Evolutionary conservation across 2,113 vertebrate genomes (phyloP).

Genomic region (Salminus brasiliensis): DNA sequence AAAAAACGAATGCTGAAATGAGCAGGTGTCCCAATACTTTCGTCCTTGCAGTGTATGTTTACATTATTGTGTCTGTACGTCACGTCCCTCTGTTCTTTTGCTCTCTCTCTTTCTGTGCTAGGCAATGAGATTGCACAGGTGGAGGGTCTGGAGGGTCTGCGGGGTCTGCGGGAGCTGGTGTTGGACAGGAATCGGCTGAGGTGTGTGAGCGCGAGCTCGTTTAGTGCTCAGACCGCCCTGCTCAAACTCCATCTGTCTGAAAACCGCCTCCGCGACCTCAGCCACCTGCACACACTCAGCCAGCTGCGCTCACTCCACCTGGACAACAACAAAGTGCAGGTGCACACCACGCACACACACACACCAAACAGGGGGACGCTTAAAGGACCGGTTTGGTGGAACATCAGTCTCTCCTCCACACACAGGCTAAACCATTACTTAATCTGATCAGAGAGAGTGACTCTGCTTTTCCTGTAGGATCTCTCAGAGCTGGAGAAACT

Average conservation of each 20-base stretch:
- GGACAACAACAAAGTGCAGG: constrained; percentile 86
- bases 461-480: constrained; percentile 69
- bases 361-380: too few species aligned
- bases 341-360: constrained; percentile 55
- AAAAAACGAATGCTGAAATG: too few species aligned
- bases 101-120: constrained; percentile 55
- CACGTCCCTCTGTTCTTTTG: too few species aligned
- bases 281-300: constrained; percentile 73
- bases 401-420: too few species aligned
- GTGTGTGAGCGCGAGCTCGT: constrained; percentile 77
- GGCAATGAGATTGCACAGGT: constrained; percentile 85
- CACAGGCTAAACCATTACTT: too few species aligned
- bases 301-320: constrained; percentile 83
- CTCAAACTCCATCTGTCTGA: constrained; percentile 80
- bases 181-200: constrained; percentile 84
- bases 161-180: constrained; percentile 78
- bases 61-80: too few species aligned
- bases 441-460: too few species aligned
- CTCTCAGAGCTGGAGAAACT: constrained; percentile 83
- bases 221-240: constrained; percentile 75
- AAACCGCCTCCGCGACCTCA: constrained; percentile 83
- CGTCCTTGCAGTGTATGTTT: too few species aligned
- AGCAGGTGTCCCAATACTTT: too few species aligned
- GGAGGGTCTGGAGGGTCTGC: constrained; percentile 83
- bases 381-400: too few species aligned